Percentiles rank a stretch among this genome's conserved stretches.
These are phyloP conservation scores for Helleia helle DNA, from an alignment of 2,888 invertebrate species.

Conservation along the genomic window DNA sequence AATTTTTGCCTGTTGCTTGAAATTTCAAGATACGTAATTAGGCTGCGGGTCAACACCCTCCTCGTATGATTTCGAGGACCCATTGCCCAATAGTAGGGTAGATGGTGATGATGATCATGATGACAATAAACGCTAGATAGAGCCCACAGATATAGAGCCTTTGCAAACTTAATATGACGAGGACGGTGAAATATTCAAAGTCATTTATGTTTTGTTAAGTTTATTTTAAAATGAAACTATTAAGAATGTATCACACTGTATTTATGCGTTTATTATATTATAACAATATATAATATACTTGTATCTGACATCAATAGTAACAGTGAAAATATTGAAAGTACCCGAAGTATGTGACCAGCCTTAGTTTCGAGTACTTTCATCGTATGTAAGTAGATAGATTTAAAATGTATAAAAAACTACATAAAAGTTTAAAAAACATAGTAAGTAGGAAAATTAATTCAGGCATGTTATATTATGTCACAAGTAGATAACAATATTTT, in stretches of 20 bases:
- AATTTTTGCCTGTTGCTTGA: too few species aligned
- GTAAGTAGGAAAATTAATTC: neutral
- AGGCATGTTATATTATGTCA: too few species aligned
- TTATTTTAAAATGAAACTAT: slow-evolving; percentile 7
- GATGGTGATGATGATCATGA: too few species aligned
- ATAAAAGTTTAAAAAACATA: too few species aligned
- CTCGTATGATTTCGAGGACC: too few species aligned
- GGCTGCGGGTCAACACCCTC: too few species aligned
- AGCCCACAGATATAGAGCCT: too few species aligned
- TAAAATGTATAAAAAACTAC: neutral
- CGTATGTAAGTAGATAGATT: neutral
- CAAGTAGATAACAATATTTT: too few species aligned
- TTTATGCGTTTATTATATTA: slow-evolving; percentile 1
- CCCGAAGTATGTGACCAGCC: slow-evolving; percentile 5
- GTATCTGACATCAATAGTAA: slow-evolving; percentile 6
- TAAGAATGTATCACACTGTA: neutral
- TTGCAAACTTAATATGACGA: too few species aligned
- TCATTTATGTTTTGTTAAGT: neutral
- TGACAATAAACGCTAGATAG: too few species aligned
- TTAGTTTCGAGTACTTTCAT: slow-evolving; percentile 4
- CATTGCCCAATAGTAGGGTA: too few species aligned
- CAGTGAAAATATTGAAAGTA: neutral
- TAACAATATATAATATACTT: slow-evolving; percentile 6
- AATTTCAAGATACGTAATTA: too few species aligned
- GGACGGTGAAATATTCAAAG: neutral